Evolutionary conservation across 2,113 vertebrate genomes (phyloP).

Genomic region (Regulus satrapa): DNA sequence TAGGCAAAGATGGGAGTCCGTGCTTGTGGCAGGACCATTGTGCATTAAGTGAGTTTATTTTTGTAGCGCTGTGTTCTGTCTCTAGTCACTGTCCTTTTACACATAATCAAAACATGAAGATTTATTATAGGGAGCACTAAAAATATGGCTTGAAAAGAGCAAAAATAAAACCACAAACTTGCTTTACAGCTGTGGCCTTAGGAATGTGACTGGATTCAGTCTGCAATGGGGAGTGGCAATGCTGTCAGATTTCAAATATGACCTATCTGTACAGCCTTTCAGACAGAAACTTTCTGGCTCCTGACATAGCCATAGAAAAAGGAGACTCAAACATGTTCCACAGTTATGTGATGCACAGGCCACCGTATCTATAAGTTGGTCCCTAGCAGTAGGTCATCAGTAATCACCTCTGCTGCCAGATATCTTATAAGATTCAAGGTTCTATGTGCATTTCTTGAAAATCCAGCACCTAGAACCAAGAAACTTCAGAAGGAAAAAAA

Average conservation of each 20-base stretch:
- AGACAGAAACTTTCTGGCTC: background rate
- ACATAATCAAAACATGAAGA: slow-evolving; percentile 60
- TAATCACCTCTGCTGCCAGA: background rate
- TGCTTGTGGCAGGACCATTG: slow-evolving; percentile 27
- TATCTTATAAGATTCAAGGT: background rate
- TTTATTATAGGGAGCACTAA: slow-evolving; percentile 62
- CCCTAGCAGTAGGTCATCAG: background rate
- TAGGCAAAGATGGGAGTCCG: slow-evolving; percentile 23
- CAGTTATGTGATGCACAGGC: background rate
- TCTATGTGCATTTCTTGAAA: background rate
- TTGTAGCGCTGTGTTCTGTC: slow-evolving; percentile 46
- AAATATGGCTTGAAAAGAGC: slow-evolving; percentile 45
- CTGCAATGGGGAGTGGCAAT: background rate
- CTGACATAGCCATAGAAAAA: rapidly evolving
- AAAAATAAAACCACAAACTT: slow-evolving; percentile 62
- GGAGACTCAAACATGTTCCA: background rate
- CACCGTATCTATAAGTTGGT: rapidly evolving
- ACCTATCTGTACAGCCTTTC: background rate
- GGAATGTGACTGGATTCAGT: slow-evolving; percentile 35
- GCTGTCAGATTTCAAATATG: slow-evolving; percentile 30
- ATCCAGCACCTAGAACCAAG: background rate
- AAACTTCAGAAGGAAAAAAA: background rate
- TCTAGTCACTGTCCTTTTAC: slow-evolving; percentile 57
- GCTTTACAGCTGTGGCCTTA: slow-evolving; percentile 45
- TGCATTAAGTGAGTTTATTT: slow-evolving; percentile 53